These are phyloP conservation scores for Dolichopus griseipennis DNA, from an alignment of 2,888 invertebrate species.

Conservation along the genomic window DNA sequence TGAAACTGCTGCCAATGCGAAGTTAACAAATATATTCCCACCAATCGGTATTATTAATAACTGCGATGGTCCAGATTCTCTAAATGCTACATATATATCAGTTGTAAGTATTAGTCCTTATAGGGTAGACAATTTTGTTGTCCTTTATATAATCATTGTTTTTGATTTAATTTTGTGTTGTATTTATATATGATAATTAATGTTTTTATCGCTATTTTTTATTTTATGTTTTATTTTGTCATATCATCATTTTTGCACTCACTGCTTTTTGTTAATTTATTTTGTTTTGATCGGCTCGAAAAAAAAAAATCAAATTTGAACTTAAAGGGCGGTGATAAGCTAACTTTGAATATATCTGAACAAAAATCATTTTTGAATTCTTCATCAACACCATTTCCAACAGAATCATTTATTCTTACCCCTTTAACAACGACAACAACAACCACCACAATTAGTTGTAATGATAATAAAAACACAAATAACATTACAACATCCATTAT, in stretches of 20 bases:
- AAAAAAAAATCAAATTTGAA: slow-evolving; percentile 18
- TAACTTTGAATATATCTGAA: slow-evolving; percentile 57
- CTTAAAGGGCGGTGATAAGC: slow-evolving; percentile 58
- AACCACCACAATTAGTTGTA: slow-evolving; percentile 13
- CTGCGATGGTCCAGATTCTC: slow-evolving; percentile 41
- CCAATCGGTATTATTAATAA: slow-evolving; percentile 42
- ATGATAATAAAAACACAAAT: slow-evolving; percentile 23
- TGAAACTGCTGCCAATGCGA: slow-evolving; percentile 39
- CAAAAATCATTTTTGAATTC: slow-evolving; percentile 39
- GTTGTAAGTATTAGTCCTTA: slow-evolving; percentile 52
- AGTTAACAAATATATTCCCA: slow-evolving; percentile 52
- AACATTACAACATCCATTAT: slow-evolving; percentile 14
- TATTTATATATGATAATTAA: neutral
- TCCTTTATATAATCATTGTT: slow-evolving; percentile 11
- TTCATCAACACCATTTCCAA: slow-evolving; percentile 32
- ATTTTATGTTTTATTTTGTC: no score
- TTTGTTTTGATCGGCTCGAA: slow-evolving; percentile 18
- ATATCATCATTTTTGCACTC: slow-evolving; percentile 20
- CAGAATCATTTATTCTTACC: slow-evolving; percentile 41
- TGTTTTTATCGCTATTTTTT: no score
- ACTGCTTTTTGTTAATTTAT: slow-evolving; percentile 24
- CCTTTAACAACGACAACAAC: slow-evolving; percentile 37
- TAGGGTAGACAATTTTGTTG: neutral
- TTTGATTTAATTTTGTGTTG: slow-evolving; percentile 10
- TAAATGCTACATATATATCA: slow-evolving; percentile 63